Conservation (phyloP, 2,888 invertebrate genomes). For the Hyppa rectilinea region DNA sequence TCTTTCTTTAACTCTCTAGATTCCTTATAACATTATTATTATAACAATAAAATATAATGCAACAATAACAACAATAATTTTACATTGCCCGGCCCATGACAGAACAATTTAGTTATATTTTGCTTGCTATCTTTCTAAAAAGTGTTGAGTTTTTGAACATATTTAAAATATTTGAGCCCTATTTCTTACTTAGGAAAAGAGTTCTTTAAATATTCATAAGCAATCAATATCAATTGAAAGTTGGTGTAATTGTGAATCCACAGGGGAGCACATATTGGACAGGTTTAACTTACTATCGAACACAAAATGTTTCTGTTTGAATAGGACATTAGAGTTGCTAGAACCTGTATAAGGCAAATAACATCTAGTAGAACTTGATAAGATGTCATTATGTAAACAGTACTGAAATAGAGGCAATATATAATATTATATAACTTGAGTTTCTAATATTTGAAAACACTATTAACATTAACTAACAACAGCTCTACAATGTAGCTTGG, state of each 20-base stretch:
- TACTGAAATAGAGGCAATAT: conserved; percentile 9
- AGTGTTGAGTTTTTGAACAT: not conserved
- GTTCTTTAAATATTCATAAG: not conserved
- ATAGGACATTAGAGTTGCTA: too few relatives aligned
- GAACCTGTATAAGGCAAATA: too few relatives aligned
- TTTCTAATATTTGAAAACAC: conserved; percentile 14
- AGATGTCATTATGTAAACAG: conserved; percentile 12
- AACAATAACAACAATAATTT: conserved; percentile 7
- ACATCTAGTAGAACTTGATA: conserved; percentile 22
- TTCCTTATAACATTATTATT: conserved; percentile 23
- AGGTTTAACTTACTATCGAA: too few relatives aligned
- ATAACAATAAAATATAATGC: not conserved
- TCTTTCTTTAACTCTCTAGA: conserved; percentile 19
- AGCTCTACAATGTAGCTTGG: not conserved
- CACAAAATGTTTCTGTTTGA: too few relatives aligned
- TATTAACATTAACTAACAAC: conserved; percentile 9
- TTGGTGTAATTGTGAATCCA: conserved; percentile 1
- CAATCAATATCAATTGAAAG: not conserved
- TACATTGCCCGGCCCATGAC: not conserved
- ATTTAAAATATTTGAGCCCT: not conserved
- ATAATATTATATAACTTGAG: conserved; percentile 12
- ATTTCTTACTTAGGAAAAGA: not conserved
- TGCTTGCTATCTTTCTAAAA: not conserved
- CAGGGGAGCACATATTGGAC: too few relatives aligned
- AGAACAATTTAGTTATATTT: not conserved